phyloP scores from a whole-genome alignment of 2,888 invertebrate genomes.

The Panopea generosa region DNA sequence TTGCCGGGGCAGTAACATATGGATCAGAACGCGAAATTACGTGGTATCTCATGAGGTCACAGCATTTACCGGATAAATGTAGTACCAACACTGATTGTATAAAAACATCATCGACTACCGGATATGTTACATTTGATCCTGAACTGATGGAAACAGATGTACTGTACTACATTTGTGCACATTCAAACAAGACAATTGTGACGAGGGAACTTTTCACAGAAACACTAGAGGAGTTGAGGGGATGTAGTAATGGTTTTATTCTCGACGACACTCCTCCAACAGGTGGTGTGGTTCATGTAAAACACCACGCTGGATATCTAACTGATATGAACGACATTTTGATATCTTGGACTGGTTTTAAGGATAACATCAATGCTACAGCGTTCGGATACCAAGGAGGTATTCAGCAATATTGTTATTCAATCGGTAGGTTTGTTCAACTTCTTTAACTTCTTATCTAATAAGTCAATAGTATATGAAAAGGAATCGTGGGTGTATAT shows the following conservation, averaged over 20 bases:
- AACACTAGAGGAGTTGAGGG: constrained; percentile 17
- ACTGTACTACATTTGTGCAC: constrained; percentile 35
- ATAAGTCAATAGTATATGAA: too few species aligned
- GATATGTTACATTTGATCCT: constrained; percentile 16
- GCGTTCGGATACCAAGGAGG: constrained; percentile 19
- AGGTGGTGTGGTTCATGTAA: constrained; percentile 17
- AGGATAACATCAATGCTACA: constrained; percentile 25
- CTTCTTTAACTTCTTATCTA: too few species aligned
- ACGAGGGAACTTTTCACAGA: constrained; percentile 21
- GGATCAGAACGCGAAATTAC: constrained; percentile 30
- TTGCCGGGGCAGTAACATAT: constrained; percentile 24
- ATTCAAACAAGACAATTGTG: constrained; percentile 15
- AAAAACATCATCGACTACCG: neutral
- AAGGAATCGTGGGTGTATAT: too few species aligned
- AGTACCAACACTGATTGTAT: constrained; percentile 18
- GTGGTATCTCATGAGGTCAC: constrained; percentile 43
- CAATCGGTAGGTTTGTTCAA: too few species aligned
- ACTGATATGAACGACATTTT: constrained; percentile 1
- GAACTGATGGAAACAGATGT: neutral
- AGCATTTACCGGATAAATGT: constrained; percentile 20
- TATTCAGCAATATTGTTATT: too few species aligned
- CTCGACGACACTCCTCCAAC: constrained; percentile 31
- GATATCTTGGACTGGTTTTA: constrained; percentile 36
- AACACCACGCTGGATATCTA: constrained; percentile 27
- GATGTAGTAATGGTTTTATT: constrained; percentile 50